phyloP scores from a whole-genome alignment of 2,113 vertebrate genomes.

The Irena cyanogastra region DNA sequence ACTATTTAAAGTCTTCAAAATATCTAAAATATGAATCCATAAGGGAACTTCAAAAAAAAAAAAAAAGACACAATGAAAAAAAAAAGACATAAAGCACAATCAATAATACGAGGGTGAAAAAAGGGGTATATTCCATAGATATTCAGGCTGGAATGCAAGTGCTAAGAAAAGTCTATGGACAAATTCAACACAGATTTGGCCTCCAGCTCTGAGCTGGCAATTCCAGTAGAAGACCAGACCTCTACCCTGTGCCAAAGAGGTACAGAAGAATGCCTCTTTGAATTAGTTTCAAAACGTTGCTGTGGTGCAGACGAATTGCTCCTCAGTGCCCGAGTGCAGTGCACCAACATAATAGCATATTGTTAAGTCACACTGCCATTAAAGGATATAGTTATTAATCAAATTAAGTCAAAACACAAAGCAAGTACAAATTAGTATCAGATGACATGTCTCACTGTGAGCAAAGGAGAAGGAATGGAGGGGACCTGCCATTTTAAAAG shows the following conservation, averaged over 20 bases:
- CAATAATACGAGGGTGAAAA: slow-evolving; percentile 21
- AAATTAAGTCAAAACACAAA: slow-evolving; percentile 66
- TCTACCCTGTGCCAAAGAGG: slow-evolving; percentile 66
- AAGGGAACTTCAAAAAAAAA: background rate
- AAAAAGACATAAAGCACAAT: background rate
- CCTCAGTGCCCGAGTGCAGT: slow-evolving; percentile 49
- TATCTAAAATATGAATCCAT: background rate
- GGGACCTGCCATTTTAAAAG: slow-evolving; percentile 37
- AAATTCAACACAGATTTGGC: slow-evolving; percentile 80
- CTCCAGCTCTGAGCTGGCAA: slow-evolving; percentile 59
- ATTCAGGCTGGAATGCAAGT: slow-evolving; percentile 62
- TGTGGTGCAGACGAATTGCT: slow-evolving; percentile 65
- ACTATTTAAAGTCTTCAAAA: background rate
- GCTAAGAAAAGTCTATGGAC: slow-evolving; percentile 63
- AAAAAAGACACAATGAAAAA: background rate
- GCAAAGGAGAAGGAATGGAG: background rate
- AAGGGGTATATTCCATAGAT: slow-evolving; percentile 52
- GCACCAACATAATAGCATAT: slow-evolving; percentile 61
- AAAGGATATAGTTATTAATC: slow-evolving; percentile 66
- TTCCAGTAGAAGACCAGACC: slow-evolving; percentile 65
- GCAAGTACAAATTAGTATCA: slow-evolving; percentile 56
- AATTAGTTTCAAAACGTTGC: slow-evolving; percentile 71
- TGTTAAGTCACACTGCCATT: slow-evolving; percentile 58
- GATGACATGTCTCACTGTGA: slow-evolving; percentile 8
- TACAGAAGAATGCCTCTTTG: slow-evolving; percentile 72